Conservation (phyloP, 2,888 invertebrate genomes). For the Blastobasis adustella region DNA sequence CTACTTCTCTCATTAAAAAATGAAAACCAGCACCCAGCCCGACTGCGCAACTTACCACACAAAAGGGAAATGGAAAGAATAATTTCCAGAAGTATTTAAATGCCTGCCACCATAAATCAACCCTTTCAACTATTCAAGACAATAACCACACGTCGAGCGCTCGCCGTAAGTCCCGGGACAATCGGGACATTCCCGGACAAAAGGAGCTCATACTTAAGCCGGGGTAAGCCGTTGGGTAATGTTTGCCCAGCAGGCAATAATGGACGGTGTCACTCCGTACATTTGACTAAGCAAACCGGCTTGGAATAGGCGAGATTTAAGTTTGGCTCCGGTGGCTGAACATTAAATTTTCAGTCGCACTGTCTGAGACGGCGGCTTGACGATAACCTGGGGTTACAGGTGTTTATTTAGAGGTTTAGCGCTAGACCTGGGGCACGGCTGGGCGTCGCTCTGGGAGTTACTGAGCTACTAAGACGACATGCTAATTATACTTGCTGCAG, state of each 20-base stretch:
- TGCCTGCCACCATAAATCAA: conserved; percentile 15
- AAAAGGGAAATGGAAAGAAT: not conserved
- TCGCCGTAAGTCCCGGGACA: not conserved
- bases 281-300: conserved; percentile 62
- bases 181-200: conserved; percentile 21
- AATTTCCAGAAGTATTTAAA: not conserved
- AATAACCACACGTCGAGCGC: conserved; percentile 1
- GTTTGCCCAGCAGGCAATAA: conserved; percentile 68
- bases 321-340: not conserved
- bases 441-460: too few species aligned
- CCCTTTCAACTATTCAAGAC: conserved; percentile 21
- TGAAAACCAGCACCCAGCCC: too few species aligned
- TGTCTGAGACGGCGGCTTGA: too few species aligned
- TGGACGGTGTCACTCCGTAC: conserved; percentile 50
- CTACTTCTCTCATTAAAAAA: too few species aligned
- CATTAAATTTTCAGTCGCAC: too few species aligned
- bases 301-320: conserved; percentile 2
- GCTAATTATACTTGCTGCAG: too few species aligned
- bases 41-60: too few species aligned
- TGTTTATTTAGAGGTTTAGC: too few species aligned
- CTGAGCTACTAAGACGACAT: too few species aligned
- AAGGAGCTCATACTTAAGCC: conserved; percentile 37
- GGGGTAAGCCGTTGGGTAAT: conserved; percentile 42
- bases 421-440: too few species aligned
- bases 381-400: too few species aligned